Percentiles rank a stretch among this genome's conserved stretches.
Conservation (phyloP, 2,113 vertebrate genomes). For the Poecile atricapillus region DNA sequence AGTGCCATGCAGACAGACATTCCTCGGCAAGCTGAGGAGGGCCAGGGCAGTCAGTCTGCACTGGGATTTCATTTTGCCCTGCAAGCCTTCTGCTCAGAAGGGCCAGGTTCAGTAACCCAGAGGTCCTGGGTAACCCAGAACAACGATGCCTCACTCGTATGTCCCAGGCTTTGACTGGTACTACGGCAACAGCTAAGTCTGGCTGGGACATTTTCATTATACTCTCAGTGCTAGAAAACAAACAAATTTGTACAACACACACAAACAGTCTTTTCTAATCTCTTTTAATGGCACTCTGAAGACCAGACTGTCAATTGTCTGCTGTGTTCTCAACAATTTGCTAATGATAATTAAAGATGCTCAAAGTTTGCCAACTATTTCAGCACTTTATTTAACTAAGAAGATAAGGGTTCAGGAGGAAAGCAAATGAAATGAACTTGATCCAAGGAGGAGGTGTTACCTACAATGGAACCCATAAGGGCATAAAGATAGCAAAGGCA, state of each 20-base stretch:
- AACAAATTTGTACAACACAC: conserved; percentile 53
- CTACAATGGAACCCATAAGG: background rate
- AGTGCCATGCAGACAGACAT: background rate
- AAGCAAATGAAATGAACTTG: background rate
- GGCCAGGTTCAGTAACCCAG: background rate
- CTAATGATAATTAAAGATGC: conserved; percentile 62
- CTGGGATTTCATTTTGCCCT: background rate
- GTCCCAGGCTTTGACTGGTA: conserved; percentile 14
- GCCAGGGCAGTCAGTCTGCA: background rate
- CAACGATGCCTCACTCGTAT: background rate
- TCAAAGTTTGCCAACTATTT: conserved; percentile 50
- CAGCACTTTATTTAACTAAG: background rate
- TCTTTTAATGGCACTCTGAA: conserved; percentile 45
- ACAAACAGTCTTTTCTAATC: conserved; percentile 60
- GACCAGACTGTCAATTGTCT: conserved; percentile 34
- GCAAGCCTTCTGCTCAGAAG: background rate
- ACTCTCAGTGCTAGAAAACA: conserved; percentile 58
- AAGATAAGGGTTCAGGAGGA: conserved; percentile 12
- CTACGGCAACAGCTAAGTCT: conserved; percentile 42
- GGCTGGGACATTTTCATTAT: conserved; percentile 44
- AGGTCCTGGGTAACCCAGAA: conserved; percentile 9
- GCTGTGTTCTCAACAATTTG: conserved; percentile 42
- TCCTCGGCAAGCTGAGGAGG: background rate
- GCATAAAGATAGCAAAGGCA: conserved; percentile 2
- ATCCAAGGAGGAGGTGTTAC: background rate